Percentiles rank a stretch among this genome's conserved stretches.
phyloP scores from a whole-genome alignment of 2,113 vertebrate genomes.

The Stigmatopora nigra region DNA sequence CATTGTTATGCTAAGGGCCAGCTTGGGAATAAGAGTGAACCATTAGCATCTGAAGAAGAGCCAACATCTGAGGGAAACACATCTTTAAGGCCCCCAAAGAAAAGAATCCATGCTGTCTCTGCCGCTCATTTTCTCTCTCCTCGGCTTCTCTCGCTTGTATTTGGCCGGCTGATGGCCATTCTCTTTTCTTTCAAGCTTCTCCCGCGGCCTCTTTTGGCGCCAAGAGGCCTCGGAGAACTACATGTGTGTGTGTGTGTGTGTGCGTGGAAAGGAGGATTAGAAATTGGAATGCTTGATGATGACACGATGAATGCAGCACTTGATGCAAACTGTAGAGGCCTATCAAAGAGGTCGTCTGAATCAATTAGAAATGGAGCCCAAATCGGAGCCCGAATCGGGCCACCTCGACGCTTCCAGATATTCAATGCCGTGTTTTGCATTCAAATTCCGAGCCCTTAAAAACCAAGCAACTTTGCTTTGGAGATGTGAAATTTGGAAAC shows the following conservation, averaged over 20 bases:
- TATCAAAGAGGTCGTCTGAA: slow-evolving; percentile 16
- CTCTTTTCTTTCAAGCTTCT: slow-evolving; percentile 52
- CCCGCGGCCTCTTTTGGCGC: slow-evolving; percentile 59
- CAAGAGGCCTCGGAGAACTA: slow-evolving; percentile 40
- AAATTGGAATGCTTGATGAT: slow-evolving; percentile 26
- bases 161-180: slow-evolving; percentile 49
- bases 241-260: slow-evolving; percentile 22
- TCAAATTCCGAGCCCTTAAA: not conserved
- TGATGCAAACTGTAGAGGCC: slow-evolving; percentile 18
- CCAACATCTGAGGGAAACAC: slow-evolving; percentile 75
- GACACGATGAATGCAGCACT: slow-evolving; percentile 35
- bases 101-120: slow-evolving; percentile 70
- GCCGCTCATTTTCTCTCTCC: slow-evolving; percentile 68
- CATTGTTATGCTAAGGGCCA: slow-evolving; percentile 76
- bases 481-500: not conserved
- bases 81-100: slow-evolving; percentile 70
- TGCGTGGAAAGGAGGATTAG: slow-evolving; percentile 35
- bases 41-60: slow-evolving; percentile 80
- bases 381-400: not conserved
- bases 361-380: not conserved
- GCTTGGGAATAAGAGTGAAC: slow-evolving; percentile 67
- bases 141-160: slow-evolving; percentile 60
- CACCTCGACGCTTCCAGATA: not conserved
- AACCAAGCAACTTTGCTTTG: too few relatives aligned
- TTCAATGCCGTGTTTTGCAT: not conserved